These are phyloP conservation scores for Silurus glanis DNA, from an alignment of 2,113 vertebrate species.

Conservation along the genomic window DNA sequence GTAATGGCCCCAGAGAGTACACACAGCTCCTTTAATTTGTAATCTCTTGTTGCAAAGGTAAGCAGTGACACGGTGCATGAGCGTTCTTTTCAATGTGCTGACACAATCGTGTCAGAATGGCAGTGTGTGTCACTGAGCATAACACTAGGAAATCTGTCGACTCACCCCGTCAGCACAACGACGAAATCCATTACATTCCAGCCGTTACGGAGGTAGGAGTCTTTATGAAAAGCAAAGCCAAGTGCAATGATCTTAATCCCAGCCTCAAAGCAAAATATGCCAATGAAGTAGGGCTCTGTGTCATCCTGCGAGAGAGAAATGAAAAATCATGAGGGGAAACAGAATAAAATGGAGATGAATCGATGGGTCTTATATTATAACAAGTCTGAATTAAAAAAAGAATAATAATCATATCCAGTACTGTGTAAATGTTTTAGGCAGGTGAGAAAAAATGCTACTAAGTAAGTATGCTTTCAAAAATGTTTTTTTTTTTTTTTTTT, in stretches of 20 bases:
- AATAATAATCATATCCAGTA: background rate
- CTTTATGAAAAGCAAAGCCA: constrained; percentile 94
- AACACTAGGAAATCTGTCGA: constrained; percentile 49
- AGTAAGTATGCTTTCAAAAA: no score
- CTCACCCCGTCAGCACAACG: constrained; percentile 93
- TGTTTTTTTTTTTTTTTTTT: no score
- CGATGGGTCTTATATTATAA: no score
- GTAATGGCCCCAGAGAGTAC: background rate
- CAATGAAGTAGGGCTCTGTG: constrained; percentile 96
- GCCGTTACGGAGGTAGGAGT: constrained; percentile 90
- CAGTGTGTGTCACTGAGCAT: constrained; percentile 7
- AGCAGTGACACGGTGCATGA: background rate
- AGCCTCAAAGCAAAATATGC: constrained; percentile 97
- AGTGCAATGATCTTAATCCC: constrained; percentile 95
- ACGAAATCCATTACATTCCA: constrained; percentile 99
- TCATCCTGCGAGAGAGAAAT: constrained; percentile 78
- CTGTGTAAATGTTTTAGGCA: no score
- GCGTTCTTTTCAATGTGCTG: background rate
- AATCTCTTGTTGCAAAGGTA: background rate
- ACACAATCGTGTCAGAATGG: background rate
- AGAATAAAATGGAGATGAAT: background rate
- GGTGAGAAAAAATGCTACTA: no score
- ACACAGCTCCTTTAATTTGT: background rate
- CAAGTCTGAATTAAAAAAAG: background rate
- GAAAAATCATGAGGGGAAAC: background rate